phyloP scores from a whole-genome alignment of 2,888 invertebrate genomes.

The Pseudococcus viburni region DNA sequence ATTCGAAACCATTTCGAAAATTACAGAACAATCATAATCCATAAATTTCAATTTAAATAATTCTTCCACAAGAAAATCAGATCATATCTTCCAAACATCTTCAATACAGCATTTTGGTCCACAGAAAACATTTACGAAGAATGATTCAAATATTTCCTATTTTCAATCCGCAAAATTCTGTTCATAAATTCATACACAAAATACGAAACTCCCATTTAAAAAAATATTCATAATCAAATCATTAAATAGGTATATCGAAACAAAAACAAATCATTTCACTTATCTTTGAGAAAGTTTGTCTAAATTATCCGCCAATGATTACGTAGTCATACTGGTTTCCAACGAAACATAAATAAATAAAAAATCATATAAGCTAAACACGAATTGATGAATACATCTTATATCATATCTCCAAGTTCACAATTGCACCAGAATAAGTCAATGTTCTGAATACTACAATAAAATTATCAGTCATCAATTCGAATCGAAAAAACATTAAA shows the following conservation, averaged over 20 bases:
- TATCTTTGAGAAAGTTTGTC: background rate
- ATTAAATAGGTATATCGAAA: background rate
- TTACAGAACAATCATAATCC: too few relatives aligned
- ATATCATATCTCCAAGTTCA: background rate
- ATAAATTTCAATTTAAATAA: too few relatives aligned
- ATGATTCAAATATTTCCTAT: too few relatives aligned
- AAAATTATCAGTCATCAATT: background rate
- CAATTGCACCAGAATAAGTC: background rate
- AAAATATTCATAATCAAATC: background rate
- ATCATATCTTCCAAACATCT: too few relatives aligned
- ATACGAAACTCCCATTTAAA: background rate
- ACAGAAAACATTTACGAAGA: too few relatives aligned
- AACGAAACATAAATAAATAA: background rate
- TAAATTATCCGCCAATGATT: background rate
- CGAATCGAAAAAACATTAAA: background rate
- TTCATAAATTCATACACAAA: too few relatives aligned
- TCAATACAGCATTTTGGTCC: too few relatives aligned
- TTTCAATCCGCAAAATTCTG: too few relatives aligned
- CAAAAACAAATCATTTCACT: background rate
- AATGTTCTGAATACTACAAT: background rate
- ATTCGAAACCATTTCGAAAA: too few relatives aligned
- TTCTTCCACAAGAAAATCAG: too few relatives aligned
- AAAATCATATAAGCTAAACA: background rate
- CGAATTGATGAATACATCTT: background rate
- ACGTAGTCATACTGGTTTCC: background rate